These are phyloP conservation scores for Saiga tatarica DNA, from an alignment of 2,113 vertebrate genomes.

Conservation along the genomic window DNA sequence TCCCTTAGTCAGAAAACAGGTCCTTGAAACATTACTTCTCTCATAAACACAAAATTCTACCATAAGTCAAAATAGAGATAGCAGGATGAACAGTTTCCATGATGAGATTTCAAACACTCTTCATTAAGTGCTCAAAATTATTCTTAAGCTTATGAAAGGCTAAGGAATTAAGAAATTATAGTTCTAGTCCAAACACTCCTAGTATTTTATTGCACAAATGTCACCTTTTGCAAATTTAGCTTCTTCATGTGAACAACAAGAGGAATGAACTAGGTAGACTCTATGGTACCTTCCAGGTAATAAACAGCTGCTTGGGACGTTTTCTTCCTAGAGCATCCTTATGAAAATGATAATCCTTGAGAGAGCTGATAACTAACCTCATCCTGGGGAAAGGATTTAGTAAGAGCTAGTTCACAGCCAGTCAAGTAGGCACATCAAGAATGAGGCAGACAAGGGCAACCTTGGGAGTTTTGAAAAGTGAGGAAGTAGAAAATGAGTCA, in stretches of 20 bases:
- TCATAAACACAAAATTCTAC: neutral
- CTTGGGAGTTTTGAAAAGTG: neutral
- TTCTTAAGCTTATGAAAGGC: neutral
- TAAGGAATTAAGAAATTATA: neutral
- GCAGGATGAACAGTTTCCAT: neutral
- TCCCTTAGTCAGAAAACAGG: neutral
- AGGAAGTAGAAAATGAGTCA: conserved; percentile 2
- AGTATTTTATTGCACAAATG: neutral
- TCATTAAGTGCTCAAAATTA: neutral
- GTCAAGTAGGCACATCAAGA: neutral
- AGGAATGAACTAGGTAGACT: neutral
- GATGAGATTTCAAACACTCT: neutral
- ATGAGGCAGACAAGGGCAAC: neutral
- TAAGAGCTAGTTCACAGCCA: neutral
- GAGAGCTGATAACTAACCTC: neutral
- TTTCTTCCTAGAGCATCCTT: neutral
- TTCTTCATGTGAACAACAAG: neutral
- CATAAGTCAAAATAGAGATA: neutral
- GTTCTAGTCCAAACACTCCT: neutral
- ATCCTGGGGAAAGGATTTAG: neutral
- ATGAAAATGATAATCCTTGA: neutral
- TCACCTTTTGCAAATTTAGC: neutral
- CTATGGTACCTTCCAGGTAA: neutral
- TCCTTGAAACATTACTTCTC: neutral
- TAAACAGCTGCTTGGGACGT: neutral